Base-by-base conservation (phyloP, 1,140 invertebrate species). In the Dendroctonus ponderosae region DNA sequence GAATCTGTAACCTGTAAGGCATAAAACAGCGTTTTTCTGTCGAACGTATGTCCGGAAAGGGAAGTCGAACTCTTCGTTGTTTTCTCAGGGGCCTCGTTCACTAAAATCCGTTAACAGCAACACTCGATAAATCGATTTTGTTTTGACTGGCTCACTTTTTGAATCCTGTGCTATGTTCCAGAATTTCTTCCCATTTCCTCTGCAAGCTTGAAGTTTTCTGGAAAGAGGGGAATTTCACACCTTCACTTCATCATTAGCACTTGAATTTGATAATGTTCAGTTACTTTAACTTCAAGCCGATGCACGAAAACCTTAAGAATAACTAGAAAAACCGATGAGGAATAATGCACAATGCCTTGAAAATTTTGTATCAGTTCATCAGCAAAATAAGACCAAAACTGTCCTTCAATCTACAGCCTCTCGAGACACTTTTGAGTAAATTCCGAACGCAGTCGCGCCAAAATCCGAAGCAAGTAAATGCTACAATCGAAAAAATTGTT, bases 21-120 rank as follows among this genome's bases (percentile, higher is more conserved):
- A 54, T 54, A 54, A 54, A 54, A 39, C 26, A 54, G 26, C 49
- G 60, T 12, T 62, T 42, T 51, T 62, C 49, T 62, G 42, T 43
- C 41, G 14, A 5, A 61, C 38, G 38, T 40, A 50, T 11, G n/a
- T 43, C 49, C 60, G 49, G 58, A 61, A 61, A 62, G 49, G 60
- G 60, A 62, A 62, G 60, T 62, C 46, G 38, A 61, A 61, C 38
- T 48, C 39, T 48, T 40, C 37, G 46, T 5, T 51, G 49, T 62
- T 62, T 51, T 62, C 60, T 62, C 60, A 62, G 60, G 60, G 60
- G 60, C 60, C 60, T 62, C 60, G 60, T 62, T 50, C 60, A 62
- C 60, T 53, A 62, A 62, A 62, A 62, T 62, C 60, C 50, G 60
- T 62, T 62, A 62, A 62, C 60, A 52, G 48, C 49, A 62, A 62